phyloP scores from a whole-genome alignment of 2,113 vertebrate genomes.

The Panurus biarmicus region DNA sequence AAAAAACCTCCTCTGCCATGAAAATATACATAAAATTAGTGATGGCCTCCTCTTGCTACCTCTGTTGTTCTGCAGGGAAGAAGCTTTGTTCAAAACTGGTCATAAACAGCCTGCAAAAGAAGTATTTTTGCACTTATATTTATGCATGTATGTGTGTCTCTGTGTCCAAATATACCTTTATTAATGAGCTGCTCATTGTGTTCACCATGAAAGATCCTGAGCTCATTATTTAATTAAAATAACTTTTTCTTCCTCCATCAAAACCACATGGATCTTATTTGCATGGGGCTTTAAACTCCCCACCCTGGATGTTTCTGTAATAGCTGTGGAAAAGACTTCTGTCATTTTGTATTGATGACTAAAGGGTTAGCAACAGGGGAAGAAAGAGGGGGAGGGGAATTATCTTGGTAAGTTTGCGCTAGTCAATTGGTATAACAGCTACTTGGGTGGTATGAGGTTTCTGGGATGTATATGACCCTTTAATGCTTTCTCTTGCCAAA shows the following conservation, averaged over 20 bases:
- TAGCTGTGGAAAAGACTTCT: constrained; percentile 40
- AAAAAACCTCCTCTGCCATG: not conserved
- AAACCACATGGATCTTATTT: constrained; percentile 58
- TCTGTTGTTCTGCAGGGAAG: not conserved
- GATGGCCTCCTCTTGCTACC: not conserved
- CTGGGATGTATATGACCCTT: constrained; percentile 32
- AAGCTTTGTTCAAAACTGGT: not conserved
- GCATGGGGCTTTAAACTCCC: constrained; percentile 8
- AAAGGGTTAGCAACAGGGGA: constrained; percentile 51
- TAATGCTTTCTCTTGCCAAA: constrained; percentile 63
- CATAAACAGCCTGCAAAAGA: not conserved
- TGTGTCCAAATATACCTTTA: constrained; percentile 31
- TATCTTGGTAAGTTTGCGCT: constrained; percentile 48
- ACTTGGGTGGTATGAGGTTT: constrained; percentile 73
- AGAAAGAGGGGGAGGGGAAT: not conserved
- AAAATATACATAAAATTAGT: not conserved
- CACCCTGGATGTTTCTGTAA: constrained; percentile 19
- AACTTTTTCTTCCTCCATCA: constrained; percentile 34
- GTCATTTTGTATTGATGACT: constrained; percentile 61
- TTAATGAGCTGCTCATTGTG: constrained; percentile 36
- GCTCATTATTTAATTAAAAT: constrained; percentile 61
- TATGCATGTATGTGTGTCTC: not conserved
- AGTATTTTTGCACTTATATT: not conserved
- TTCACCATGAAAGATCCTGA: constrained; percentile 22
- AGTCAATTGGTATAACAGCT: constrained; percentile 47